phyloP scores from a whole-genome alignment of 2,888 invertebrate species.

The Metalampra italica region DNA sequence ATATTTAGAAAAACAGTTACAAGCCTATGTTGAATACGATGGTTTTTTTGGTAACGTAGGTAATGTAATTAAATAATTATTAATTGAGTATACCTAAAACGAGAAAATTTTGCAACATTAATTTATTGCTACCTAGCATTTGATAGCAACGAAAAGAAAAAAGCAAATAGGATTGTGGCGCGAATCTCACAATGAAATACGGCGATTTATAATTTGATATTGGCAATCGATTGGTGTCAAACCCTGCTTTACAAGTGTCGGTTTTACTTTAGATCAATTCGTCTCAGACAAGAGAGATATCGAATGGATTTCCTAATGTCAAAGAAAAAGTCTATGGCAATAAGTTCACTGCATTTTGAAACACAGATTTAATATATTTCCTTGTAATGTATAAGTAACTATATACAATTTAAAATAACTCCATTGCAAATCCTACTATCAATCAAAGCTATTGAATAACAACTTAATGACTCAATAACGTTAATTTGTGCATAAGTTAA shows the following conservation, averaged over 20 bases:
- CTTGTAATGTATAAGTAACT: neutral
- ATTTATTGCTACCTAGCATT: too few relatives aligned
- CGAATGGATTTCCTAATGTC: constrained; percentile 34
- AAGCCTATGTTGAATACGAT: too few relatives aligned
- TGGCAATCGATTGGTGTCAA: constrained; percentile 51
- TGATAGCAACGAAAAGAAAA: neutral
- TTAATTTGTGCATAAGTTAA: constrained; percentile 24
- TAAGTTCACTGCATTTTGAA: constrained; percentile 2
- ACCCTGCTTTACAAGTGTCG: constrained; percentile 32
- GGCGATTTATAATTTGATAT: constrained; percentile 43
- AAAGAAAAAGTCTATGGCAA: constrained; percentile 26
- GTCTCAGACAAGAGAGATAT: constrained; percentile 32
- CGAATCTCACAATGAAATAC: constrained; percentile 30
- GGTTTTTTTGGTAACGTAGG: too few relatives aligned
- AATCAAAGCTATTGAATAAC: constrained; percentile 19
- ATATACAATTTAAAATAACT: neutral
- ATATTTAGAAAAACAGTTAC: neutral
- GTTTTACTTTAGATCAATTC: constrained; percentile 47
- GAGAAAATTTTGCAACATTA: too few relatives aligned
- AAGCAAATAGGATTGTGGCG: constrained; percentile 25
- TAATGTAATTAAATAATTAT: too few relatives aligned
- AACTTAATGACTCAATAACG: constrained; percentile 24
- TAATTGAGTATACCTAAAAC: too few relatives aligned
- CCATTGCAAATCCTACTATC: constrained; percentile 10
- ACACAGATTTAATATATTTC: neutral